Evolutionary conservation across 2,888 invertebrate species (phyloP).

Genomic region (Oscheius sp.): DNA sequence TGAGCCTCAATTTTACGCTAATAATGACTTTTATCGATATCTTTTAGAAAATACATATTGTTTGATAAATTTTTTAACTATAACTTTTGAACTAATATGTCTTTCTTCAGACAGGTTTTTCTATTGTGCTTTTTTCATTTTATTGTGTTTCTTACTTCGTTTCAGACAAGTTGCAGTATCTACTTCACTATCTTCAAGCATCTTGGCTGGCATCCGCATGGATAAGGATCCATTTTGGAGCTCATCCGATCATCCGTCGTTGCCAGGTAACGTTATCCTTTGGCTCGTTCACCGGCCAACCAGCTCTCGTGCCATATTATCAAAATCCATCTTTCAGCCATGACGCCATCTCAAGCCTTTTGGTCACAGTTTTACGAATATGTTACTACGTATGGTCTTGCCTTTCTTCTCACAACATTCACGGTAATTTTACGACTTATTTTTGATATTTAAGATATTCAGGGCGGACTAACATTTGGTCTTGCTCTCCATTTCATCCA

Average conservation of each 20-base stretch:
- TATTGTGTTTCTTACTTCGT: too few species aligned
- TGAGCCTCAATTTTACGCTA: too few species aligned
- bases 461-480: constrained; percentile 19
- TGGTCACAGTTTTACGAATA: constrained; percentile 19
- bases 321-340: not conserved
- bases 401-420: constrained; percentile 8
- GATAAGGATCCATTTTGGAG: constrained; percentile 19
- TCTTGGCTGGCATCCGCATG: constrained; percentile 5
- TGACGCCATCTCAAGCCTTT: constrained; percentile 12
- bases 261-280: constrained; percentile 28
- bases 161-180: too few species aligned
- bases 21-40: too few species aligned
- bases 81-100: too few species aligned
- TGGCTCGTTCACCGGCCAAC: not conserved
- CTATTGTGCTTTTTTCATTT: too few species aligned
- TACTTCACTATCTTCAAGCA: too few species aligned
- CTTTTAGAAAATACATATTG: too few species aligned
- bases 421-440: not conserved
- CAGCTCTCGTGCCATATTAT: too few species aligned
- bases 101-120: too few species aligned
- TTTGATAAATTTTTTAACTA: too few species aligned
- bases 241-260: constrained; percentile 29
- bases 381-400: constrained; percentile 1
- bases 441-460: not conserved
- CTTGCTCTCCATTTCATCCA: constrained; percentile 15